These are phyloP conservation scores for Invenusta paracnida DNA, from an alignment of 2,888 invertebrate genomes.

Conservation along the genomic window DNA sequence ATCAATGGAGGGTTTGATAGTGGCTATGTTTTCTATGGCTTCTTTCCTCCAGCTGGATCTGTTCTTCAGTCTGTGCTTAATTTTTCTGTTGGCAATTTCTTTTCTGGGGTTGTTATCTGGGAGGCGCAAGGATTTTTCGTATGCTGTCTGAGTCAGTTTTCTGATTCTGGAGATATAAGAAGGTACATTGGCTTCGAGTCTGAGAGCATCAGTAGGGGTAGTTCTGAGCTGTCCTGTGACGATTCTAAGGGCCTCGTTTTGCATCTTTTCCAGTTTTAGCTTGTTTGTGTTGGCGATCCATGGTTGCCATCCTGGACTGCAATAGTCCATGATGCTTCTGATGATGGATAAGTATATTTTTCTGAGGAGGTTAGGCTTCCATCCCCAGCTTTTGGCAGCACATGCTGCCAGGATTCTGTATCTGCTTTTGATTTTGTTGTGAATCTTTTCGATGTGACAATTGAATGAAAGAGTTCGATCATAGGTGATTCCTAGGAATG, in stretches of 20 bases:
- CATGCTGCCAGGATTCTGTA: not conserved
- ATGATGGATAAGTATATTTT: not conserved
- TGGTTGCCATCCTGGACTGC: not conserved
- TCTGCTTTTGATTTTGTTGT: not conserved
- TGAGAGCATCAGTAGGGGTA: no score
- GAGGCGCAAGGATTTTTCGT: no score
- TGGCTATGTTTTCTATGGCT: no score
- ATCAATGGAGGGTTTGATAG: no score
- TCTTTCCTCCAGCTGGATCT: no score
- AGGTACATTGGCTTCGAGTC: no score
- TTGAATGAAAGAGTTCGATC: not conserved
- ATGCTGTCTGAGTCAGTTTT: no score
- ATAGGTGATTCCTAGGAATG: not conserved
- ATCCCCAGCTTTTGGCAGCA: not conserved
- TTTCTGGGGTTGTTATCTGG: no score
- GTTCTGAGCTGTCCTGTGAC: no score
- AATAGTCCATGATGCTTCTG: not conserved
- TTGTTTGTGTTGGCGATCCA: not conserved
- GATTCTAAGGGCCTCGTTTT: not conserved
- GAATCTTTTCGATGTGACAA: not conserved
- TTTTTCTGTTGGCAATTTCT: no score
- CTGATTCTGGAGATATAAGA: no score
- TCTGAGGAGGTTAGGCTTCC: not conserved
- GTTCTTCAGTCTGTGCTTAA: no score
- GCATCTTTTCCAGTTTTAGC: not conserved